Conservation (phyloP, 2,888 invertebrate genomes). For the Embidobia sp. region DNA sequence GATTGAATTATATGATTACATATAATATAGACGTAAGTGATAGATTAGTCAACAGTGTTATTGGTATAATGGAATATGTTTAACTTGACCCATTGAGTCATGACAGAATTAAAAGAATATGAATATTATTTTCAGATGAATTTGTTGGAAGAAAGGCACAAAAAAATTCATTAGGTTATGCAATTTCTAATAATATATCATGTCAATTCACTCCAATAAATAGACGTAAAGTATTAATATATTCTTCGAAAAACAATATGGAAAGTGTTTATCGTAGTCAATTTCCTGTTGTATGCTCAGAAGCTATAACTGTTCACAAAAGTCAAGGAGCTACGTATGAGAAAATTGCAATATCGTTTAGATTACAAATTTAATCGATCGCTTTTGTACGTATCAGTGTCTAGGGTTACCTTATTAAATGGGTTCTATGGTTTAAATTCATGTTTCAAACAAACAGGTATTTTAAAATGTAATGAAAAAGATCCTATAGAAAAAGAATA, state of each 20-base stretch:
- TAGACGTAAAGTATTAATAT: too few species aligned
- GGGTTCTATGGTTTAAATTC: slow-evolving; percentile 28
- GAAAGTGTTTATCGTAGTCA: slow-evolving; percentile 23
- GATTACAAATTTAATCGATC: slow-evolving; percentile 36
- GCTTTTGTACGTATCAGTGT: slow-evolving; percentile 42
- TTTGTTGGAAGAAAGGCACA: too few species aligned
- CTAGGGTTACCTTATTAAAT: slow-evolving; percentile 33
- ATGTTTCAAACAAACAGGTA: neutral
- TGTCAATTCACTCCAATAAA: too few species aligned
- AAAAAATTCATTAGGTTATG: too few species aligned
- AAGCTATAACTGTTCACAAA: slow-evolving; percentile 45
- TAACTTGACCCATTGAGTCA: too few species aligned
- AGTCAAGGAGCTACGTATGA: slow-evolving; percentile 40
- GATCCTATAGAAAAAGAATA: slow-evolving; percentile 54
- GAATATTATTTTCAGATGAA: too few species aligned
- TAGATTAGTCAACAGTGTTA: too few species aligned
- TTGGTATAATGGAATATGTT: too few species aligned
- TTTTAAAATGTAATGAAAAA: neutral
- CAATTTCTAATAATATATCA: too few species aligned
- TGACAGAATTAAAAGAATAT: too few species aligned
- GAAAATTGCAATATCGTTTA: slow-evolving; percentile 39
- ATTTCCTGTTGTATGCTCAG: slow-evolving; percentile 40
- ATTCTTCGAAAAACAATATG: neutral
- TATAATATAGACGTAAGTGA: too few species aligned
- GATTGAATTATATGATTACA: too few species aligned